These are phyloP conservation scores for Leptodactylus fuscus DNA, from an alignment of 2,113 vertebrate genomes.

Conservation along the genomic window DNA sequence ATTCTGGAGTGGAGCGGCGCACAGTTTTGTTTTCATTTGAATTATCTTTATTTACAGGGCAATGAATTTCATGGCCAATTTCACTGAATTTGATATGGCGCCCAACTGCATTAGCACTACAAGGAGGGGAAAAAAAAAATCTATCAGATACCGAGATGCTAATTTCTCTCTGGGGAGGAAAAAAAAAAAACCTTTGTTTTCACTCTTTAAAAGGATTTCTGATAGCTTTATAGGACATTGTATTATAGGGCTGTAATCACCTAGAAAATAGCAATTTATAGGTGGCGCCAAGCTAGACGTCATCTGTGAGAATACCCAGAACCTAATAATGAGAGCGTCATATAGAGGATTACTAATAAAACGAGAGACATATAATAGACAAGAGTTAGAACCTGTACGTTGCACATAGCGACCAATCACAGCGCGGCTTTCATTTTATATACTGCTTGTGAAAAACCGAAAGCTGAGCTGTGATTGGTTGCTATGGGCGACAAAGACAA, in stretches of 20 bases:
- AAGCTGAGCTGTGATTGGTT: too few species aligned
- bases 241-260: not conserved
- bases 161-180: conserved; percentile 39
- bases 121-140: conserved; percentile 10
- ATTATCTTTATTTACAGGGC: conserved; percentile 57
- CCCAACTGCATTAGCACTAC: conserved; percentile 47
- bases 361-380: too few species aligned
- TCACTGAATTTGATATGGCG: conserved; percentile 53
- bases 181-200: conserved; percentile 7
- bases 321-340: too few species aligned
- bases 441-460: too few species aligned
- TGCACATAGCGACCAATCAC: too few species aligned
- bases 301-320: not conserved
- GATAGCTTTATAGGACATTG: not conserved
- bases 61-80: conserved; percentile 58
- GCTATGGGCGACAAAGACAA: too few species aligned
- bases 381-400: too few species aligned
- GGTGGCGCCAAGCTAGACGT: not conserved
- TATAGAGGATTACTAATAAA: too few species aligned
- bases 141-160: conserved; percentile 46
- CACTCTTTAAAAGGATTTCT: conserved; percentile 20
- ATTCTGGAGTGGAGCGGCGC: not conserved
- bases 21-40: conserved; percentile 51
- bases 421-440: too few species aligned
- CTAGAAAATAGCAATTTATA: not conserved